A percentile compares a stretch with the other conserved stretches of the same genome.
These are phyloP conservation scores for Cisticola juncidis DNA, from an alignment of 2,113 vertebrate genomes.

Conservation along the genomic window DNA sequence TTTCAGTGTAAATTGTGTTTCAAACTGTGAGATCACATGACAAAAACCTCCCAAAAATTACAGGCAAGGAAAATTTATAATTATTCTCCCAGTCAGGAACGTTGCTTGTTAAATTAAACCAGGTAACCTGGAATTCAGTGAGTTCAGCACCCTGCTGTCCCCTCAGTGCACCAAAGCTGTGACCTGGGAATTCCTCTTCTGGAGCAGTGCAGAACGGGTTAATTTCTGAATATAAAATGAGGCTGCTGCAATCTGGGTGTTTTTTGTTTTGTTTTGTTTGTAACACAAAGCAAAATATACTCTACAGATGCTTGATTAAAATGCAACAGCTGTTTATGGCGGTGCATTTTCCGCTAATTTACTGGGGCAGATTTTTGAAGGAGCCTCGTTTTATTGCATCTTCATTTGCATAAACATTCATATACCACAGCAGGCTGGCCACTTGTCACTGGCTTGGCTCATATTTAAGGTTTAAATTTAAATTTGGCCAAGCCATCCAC, in stretches of 20 bases:
- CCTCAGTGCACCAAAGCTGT: fast-evolving
- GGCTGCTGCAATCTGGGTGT: conserved; percentile 64
- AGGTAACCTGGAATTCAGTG: not conserved
- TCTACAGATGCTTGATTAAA: conserved; percentile 74
- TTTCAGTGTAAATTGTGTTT: not conserved
- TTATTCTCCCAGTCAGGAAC: not conserved
- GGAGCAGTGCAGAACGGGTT: conserved; percentile 26
- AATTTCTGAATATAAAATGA: conserved; percentile 62
- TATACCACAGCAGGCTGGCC: not conserved
- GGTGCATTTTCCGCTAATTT: conserved; percentile 75
- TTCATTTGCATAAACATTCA: conserved; percentile 68
- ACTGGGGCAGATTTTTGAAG: conserved; percentile 66
- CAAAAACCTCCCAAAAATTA: not conserved
- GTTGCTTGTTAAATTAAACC: not conserved
- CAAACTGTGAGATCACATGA: fast-evolving
- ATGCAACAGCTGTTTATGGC: conserved; percentile 78
- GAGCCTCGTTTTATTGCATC: conserved; percentile 56
- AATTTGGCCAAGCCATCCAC: not conserved
- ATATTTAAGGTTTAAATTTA: not conserved
- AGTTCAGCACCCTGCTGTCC: not conserved
- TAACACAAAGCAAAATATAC: conserved; percentile 69
- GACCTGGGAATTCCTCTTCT: not conserved
- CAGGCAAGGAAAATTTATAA: not conserved
- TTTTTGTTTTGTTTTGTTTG: conserved; percentile 63
- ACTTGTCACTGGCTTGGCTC: not conserved